Evolutionary conservation across 2,797 vertebrate species (phyloP).

Genomic region (Etheostoma nigrum): DNA sequence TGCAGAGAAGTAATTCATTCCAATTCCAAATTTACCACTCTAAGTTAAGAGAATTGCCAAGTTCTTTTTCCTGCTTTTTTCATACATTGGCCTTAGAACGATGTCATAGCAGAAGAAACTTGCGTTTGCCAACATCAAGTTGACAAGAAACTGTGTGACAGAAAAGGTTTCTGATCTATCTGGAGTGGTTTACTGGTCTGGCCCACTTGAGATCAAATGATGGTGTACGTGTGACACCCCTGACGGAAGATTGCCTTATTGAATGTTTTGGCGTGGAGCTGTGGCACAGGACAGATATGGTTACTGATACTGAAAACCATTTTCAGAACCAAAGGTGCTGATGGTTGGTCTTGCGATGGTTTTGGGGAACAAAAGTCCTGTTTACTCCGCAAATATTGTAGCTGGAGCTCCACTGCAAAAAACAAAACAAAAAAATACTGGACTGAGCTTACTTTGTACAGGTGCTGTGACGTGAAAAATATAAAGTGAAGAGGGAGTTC

Average conservation of each 20-base stretch:
- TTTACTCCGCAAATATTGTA: neutral
- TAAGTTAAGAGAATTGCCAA: too few relatives aligned
- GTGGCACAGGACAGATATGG: neutral
- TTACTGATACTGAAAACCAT: neutral
- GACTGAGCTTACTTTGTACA: conserved; percentile 23
- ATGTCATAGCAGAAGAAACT: too few relatives aligned
- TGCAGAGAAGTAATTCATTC: too few relatives aligned
- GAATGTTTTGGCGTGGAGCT: neutral
- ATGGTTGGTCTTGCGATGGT: conserved; percentile 6
- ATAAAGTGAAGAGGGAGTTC: conserved; percentile 3
- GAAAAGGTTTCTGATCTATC: too few relatives aligned
- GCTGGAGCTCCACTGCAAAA: conserved; percentile 13
- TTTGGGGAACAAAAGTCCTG: conserved; percentile 6
- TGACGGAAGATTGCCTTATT: conserved; percentile 44
- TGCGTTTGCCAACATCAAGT: too few relatives aligned
- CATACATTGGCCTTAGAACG: too few relatives aligned
- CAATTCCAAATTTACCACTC: too few relatives aligned
- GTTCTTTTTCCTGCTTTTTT: too few relatives aligned
- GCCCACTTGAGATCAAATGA: too few relatives aligned
- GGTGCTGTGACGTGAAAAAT: neutral
- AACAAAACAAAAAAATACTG: neutral
- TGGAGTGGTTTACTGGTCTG: too few relatives aligned
- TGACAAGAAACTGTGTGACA: too few relatives aligned
- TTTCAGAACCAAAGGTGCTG: conserved; percentile 19
- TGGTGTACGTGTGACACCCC: too few relatives aligned